A percentile compares a stretch with the other conserved stretches of the same genome.
These are phyloP conservation scores for Chionis minor DNA, from an alignment of 2,113 vertebrate genomes.

Conservation along the genomic window DNA sequence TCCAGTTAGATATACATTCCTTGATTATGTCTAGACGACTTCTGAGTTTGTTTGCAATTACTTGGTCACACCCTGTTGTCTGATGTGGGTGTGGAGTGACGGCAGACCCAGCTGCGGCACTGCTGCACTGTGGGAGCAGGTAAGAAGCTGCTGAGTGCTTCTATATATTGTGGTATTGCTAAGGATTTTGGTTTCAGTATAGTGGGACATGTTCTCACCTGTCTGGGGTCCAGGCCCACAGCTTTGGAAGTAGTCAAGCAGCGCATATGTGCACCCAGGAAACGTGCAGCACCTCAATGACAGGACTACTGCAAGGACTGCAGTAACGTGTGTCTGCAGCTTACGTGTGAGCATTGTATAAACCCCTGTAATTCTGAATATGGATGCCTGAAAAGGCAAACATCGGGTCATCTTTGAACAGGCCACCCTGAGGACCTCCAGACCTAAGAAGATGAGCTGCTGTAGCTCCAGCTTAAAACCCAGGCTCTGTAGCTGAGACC, in stretches of 20 bases:
- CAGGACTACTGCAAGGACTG: not conserved
- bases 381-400: not conserved
- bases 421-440: not conserved
- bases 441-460: not conserved
- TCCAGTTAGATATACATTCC: not conserved
- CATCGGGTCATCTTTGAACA: not conserved
- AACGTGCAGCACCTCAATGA: accelerated
- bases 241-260: not conserved
- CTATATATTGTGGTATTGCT: not conserved
- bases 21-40: not conserved
- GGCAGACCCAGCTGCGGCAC: not conserved
- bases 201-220: not conserved
- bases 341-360: not conserved
- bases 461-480: not conserved
- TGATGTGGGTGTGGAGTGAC: not conserved
- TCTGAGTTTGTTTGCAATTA: not conserved
- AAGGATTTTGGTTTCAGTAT: not conserved
- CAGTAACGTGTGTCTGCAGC: not conserved
- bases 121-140: not conserved
- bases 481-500: not conserved
- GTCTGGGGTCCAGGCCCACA: not conserved
- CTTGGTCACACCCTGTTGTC: not conserved
- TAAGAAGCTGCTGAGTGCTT: not conserved
- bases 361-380: not conserved
- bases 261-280: not conserved